phyloP scores from a whole-genome alignment of 2,797 vertebrate species.

The Pangasius larnaudii region DNA sequence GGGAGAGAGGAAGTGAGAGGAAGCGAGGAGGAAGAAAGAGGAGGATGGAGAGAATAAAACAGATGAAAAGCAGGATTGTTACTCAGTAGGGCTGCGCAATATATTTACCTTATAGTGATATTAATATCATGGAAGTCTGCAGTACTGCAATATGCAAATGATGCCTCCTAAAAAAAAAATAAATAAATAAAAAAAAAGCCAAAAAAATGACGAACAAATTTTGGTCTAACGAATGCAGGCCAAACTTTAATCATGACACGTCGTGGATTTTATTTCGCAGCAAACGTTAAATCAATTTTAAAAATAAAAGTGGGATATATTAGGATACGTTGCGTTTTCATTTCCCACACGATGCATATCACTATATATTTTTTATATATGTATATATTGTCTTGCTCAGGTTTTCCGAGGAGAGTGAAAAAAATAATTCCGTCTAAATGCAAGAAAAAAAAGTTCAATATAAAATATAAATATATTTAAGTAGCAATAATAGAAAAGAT shows the following conservation, averaged over 20 bases:
- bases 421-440: neutral
- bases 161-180: neutral
- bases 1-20: slow-evolving; percentile 20
- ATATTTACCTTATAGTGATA: neutral
- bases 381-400: neutral
- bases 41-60: slow-evolving; percentile 13
- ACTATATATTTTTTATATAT: neutral
- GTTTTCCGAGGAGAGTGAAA: neutral
- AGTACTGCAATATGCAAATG: neutral
- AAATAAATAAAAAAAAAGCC: neutral
- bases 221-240: neutral
- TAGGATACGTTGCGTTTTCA: neutral
- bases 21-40: neutral
- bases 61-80: neutral
- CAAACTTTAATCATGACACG: neutral
- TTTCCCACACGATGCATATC: neutral
- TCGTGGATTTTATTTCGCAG: neutral
- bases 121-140: neutral
- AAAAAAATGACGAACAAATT: neutral
- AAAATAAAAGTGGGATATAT: neutral
- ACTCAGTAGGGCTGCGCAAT: neutral
- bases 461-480: neutral
- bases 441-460: neutral
- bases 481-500: neutral
- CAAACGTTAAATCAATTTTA: neutral